Percentiles rank a stretch among this genome's conserved stretches.
Evolutionary conservation across 1,140 invertebrate genomes (phyloP).

Genomic region (Palaemon carinicauda): DNA sequence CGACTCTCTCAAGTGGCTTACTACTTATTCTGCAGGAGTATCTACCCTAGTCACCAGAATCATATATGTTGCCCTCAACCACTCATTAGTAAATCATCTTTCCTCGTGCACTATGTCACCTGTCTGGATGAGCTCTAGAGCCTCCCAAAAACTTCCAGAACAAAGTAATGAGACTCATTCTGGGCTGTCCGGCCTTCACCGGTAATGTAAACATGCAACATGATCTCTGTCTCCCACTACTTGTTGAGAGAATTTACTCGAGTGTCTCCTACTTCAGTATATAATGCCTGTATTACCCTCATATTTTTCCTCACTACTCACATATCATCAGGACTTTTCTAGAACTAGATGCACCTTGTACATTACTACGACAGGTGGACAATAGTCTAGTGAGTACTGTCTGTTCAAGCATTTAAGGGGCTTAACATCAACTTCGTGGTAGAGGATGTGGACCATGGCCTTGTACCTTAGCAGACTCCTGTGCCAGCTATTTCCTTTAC

Average conservation of each 20-base stretch:
- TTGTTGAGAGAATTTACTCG: background rate
- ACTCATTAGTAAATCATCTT: background rate
- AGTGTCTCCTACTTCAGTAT: background rate
- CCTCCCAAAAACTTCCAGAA: slow-evolving; percentile 2
- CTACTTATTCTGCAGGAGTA: background rate
- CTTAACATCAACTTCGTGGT: no score
- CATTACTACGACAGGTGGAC: background rate
- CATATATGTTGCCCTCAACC: background rate
- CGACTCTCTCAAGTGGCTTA: background rate
- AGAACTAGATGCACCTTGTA: background rate
- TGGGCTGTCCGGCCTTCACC: background rate
- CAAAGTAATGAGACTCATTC: slow-evolving; percentile 1
- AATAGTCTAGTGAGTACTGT: background rate
- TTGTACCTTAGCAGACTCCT: no score
- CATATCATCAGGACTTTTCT: background rate
- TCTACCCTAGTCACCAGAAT: slow-evolving; percentile 6
- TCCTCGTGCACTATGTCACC: background rate
- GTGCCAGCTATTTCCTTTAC: no score
- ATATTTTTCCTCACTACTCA: background rate
- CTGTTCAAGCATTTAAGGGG: background rate
- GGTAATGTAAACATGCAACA: background rate
- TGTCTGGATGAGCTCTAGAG: background rate
- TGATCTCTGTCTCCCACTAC: background rate
- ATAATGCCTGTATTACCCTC: slow-evolving; percentile 7
- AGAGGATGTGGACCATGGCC: no score